Percentiles rank a stretch among this genome's conserved stretches.
These are phyloP conservation scores for Paradisaea rubra DNA, from an alignment of 2,113 vertebrate species.

Conservation along the genomic window DNA sequence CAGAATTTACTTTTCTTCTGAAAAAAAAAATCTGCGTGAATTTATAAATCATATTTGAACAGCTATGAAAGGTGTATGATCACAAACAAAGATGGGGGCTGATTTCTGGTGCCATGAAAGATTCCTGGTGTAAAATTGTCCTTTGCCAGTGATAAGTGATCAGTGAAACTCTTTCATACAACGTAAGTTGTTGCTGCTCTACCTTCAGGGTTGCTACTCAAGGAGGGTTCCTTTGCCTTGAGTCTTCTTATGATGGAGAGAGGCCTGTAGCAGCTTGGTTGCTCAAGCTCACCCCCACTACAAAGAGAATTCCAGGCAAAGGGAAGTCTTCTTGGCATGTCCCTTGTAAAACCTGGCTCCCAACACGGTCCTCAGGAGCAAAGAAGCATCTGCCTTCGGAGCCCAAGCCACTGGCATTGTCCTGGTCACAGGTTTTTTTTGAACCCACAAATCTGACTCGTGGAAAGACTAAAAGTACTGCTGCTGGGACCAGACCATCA, in stretches of 20 bases:
- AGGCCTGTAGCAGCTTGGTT: neutral
- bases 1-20: neutral
- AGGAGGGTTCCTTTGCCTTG: neutral
- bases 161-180: neutral
- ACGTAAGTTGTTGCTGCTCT: neutral
- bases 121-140: neutral
- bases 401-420: neutral
- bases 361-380: neutral
- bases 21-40: neutral
- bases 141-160: neutral
- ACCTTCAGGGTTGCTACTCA: neutral
- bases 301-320: neutral
- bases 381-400: neutral
- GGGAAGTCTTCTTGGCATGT: neutral
- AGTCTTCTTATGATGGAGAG: neutral
- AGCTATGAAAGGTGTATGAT: neutral
- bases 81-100: neutral
- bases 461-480: neutral
- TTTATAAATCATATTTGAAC: neutral
- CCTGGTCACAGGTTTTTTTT: neutral
- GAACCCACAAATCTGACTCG: neutral
- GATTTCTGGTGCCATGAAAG: neutral
- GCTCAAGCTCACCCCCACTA: neutral
- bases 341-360: neutral
- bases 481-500: neutral